phyloP scores from a whole-genome alignment of 1,140 invertebrate species.

The Heliothis subflexa region DNA sequence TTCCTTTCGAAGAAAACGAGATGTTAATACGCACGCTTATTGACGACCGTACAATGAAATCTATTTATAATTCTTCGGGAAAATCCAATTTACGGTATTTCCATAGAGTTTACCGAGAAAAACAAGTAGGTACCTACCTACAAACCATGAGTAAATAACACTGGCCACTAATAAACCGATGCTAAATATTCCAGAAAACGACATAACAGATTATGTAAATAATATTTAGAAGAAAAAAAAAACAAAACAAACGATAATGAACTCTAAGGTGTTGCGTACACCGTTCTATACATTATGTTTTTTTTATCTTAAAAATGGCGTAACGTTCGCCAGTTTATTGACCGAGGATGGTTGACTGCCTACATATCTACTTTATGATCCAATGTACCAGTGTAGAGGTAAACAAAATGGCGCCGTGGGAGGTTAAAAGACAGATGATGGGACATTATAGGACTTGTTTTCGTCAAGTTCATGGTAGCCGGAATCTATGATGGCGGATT shows the following conservation, averaged over 20 bases:
- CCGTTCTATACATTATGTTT: constrained; percentile 25
- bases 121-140: background rate
- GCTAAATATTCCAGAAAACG: background rate
- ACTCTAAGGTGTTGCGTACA: constrained; percentile 26
- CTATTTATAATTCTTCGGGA: background rate
- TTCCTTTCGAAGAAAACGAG: too few relatives aligned
- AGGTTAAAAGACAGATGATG: constrained; percentile 25
- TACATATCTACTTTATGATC: constrained; percentile 32
- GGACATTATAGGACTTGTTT: constrained; percentile 16
- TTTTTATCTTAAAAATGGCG: constrained; percentile 35
- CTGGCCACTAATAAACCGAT: constrained; percentile 2
- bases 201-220: constrained; percentile 20
- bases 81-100: background rate
- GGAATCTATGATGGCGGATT: background rate
- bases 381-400: constrained; percentile 23
- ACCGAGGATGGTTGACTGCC: constrained; percentile 23
- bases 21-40: too few relatives aligned
- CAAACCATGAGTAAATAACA: background rate
- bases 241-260: constrained; percentile 28
- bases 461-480: constrained; percentile 2
- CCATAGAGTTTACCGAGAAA: background rate
- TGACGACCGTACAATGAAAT: background rate
- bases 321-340: constrained; percentile 35
- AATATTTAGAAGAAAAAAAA: background rate
- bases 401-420: constrained; percentile 32